Percentiles rank a stretch among this genome's conserved stretches.
These are phyloP conservation scores for Myotis yumanensis DNA, from an alignment of 2,113 vertebrate genomes.

Conservation along the genomic window DNA sequence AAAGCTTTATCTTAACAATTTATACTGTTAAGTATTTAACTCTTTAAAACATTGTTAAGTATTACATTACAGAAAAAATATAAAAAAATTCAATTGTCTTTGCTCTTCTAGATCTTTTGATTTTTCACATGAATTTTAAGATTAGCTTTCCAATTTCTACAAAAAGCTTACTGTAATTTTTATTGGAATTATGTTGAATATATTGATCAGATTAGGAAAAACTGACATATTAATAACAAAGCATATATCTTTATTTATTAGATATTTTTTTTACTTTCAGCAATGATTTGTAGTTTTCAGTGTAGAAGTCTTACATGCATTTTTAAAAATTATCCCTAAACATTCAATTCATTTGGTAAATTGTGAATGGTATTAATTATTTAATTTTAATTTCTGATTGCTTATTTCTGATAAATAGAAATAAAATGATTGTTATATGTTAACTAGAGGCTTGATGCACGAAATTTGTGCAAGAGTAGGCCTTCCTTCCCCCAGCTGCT, in stretches of 20 bases:
- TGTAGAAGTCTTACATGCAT: too few species aligned
- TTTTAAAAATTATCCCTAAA: too few species aligned
- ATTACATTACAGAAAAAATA: background rate
- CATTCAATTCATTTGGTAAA: background rate
- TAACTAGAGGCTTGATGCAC: too few species aligned
- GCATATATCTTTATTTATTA: too few species aligned
- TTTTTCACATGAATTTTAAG: background rate
- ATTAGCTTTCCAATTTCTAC: background rate
- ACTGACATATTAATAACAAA: too few species aligned
- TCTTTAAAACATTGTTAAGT: background rate
- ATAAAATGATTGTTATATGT: background rate
- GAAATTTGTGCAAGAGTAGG: too few species aligned
- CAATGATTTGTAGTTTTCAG: too few species aligned
- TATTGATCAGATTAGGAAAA: too few species aligned
- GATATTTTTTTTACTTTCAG: too few species aligned
- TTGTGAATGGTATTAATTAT: background rate
- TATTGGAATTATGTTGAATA: background rate
- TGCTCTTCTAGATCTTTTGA: background rate
- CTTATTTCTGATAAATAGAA: background rate
- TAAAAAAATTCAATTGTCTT: background rate
- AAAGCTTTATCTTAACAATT: background rate
- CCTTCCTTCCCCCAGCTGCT: too few species aligned
- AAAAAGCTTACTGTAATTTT: background rate
- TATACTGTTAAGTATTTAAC: background rate
- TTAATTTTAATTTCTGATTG: constrained; percentile 11